These are phyloP conservation scores for Caloenas nicobarica DNA, from an alignment of 2,113 vertebrate species.

Conservation along the genomic window DNA sequence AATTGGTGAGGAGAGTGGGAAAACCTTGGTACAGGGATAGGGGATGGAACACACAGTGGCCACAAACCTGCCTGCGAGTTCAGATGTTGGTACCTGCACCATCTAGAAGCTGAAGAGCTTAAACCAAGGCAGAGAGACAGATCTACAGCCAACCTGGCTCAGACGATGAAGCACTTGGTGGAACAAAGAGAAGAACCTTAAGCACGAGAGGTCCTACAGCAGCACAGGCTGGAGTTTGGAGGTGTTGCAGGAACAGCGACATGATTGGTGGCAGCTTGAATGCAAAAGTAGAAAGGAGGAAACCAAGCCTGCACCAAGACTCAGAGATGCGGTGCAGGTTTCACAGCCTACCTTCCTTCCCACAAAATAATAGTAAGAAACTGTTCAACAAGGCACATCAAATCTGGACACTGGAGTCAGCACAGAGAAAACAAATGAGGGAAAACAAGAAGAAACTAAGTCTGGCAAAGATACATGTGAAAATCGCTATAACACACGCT, in stretches of 20 bases:
- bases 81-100: not conserved
- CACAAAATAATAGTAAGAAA: not conserved
- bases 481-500: not conserved
- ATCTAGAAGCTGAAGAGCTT: not conserved
- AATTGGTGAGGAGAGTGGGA: not conserved
- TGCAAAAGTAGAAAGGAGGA: not conserved
- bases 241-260: not conserved
- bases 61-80: not conserved
- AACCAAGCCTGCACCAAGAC: not conserved
- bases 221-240: not conserved
- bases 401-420: not conserved
- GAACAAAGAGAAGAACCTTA: not conserved
- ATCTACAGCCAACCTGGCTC: not conserved
- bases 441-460: not conserved
- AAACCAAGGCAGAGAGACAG: not conserved
- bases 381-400: not conserved
- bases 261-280: not conserved
- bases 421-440: not conserved
- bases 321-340: not conserved
- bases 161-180: not conserved
- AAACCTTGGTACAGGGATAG: not conserved
- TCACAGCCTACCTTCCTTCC: not conserved
- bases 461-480: not conserved
- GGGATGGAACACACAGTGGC: not conserved
- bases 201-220: not conserved